Percentiles rank a stretch among this genome's conserved stretches.
phyloP scores from a whole-genome alignment of 2,797 vertebrate species.

The Chelmon rostratus region DNA sequence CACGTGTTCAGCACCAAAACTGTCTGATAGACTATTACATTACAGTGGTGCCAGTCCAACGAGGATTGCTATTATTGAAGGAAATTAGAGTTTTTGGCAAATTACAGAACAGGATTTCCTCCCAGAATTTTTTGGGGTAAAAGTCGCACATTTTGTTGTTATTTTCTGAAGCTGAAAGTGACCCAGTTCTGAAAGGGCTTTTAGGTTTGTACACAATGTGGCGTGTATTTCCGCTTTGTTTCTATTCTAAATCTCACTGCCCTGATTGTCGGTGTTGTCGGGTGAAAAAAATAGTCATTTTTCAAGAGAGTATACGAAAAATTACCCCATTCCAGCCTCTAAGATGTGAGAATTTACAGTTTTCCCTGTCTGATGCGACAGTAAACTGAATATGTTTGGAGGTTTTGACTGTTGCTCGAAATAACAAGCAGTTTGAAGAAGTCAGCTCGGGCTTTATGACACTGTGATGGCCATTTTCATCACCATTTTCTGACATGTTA shows the following conservation, averaged over 20 bases:
- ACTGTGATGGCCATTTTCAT: not conserved
- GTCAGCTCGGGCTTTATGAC: not conserved
- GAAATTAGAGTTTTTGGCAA: conserved; percentile 30
- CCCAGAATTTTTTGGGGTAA: not conserved
- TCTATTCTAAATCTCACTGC: not conserved
- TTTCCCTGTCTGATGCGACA: not conserved
- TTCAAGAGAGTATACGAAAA: not conserved
- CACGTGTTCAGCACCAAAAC: conserved; percentile 40
- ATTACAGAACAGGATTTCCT: conserved; percentile 33
- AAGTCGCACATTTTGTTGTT: not conserved
- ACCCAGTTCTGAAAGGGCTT: not conserved
- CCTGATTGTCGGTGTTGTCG: not conserved
- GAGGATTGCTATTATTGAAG: conserved; percentile 41
- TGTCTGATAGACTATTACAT: conserved; percentile 38
- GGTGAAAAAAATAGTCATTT: not conserved
- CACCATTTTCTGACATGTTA: not conserved
- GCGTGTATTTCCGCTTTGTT: not conserved
- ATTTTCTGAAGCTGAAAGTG: not conserved
- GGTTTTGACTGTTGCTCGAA: not conserved
- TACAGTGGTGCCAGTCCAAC: conserved; percentile 34
- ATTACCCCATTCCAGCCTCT: not conserved
- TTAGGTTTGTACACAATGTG: not conserved
- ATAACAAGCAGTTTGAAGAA: not conserved
- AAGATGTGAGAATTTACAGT: not conserved
- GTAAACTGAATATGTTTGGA: not conserved